A percentile compares a stretch with the other conserved stretches of the same genome.
phyloP scores from a whole-genome alignment of 2,888 invertebrate genomes.

The Epinotia ramella region DNA sequence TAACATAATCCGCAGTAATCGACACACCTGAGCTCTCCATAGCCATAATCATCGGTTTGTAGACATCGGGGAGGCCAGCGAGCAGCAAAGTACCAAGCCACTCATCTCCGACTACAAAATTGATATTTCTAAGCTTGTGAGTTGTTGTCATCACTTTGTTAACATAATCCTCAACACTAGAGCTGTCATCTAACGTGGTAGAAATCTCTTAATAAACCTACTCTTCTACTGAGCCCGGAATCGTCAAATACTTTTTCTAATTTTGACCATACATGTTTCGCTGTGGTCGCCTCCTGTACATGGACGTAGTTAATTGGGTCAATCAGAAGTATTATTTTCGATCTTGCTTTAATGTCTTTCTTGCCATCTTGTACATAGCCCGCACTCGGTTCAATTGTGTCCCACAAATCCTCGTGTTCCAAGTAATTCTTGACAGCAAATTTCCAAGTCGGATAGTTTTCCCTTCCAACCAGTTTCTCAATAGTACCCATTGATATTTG shows the following conservation, averaged over 20 bases:
- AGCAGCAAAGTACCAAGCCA: slow-evolving; percentile 49
- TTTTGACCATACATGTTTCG: slow-evolving; percentile 38
- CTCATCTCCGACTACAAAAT: slow-evolving; percentile 48
- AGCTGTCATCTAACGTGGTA: slow-evolving; percentile 45
- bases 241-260: slow-evolving; percentile 36
- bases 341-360: background rate
- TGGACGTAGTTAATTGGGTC: slow-evolving; percentile 14
- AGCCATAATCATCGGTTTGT: slow-evolving; percentile 48
- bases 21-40: slow-evolving; percentile 27
- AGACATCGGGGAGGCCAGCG: slow-evolving; percentile 47
- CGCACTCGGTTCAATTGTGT: background rate
- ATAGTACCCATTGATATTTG: no score
- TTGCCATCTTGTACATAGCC: background rate
- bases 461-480: no score
- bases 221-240: slow-evolving; percentile 43
- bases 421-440: no score
- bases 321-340: background rate
- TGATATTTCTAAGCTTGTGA: slow-evolving; percentile 49
- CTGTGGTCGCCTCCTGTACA: slow-evolving; percentile 30
- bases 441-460: no score
- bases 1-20: slow-evolving; percentile 34
- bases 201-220: slow-evolving; percentile 48
- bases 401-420: slow-evolving; percentile 17
- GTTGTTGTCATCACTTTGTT: slow-evolving; percentile 47
- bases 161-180: slow-evolving; percentile 48